These are phyloP conservation scores for Pogona vitticeps DNA, from an alignment of 2,113 vertebrate genomes.

Conservation along the genomic window DNA sequence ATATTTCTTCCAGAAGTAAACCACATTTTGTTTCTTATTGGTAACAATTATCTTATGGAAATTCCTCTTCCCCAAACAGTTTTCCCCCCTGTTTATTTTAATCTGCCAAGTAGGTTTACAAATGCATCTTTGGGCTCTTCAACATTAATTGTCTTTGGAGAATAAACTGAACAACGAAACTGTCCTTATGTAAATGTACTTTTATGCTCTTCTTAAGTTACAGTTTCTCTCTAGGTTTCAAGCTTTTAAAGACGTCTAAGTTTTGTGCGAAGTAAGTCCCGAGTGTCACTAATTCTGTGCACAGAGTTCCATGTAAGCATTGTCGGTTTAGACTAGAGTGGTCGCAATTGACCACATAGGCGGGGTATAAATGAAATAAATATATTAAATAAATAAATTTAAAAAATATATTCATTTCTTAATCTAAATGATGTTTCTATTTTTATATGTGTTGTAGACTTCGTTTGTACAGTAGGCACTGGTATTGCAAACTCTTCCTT, in stretches of 20 bases:
- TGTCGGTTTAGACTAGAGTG: neutral
- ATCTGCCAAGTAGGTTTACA: neutral
- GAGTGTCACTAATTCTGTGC: neutral
- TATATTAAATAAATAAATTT: too few species aligned
- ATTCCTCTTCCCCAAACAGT: neutral
- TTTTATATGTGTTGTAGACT: neutral
- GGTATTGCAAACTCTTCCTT: neutral
- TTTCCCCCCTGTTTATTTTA: neutral
- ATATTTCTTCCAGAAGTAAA: conserved; percentile 50
- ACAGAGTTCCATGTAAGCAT: fast-evolving
- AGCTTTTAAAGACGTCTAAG: fast-evolving
- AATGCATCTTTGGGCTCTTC: neutral
- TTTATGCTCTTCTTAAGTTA: neutral
- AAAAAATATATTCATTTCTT: neutral
- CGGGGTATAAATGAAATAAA: too few species aligned
- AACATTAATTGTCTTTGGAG: fast-evolving
- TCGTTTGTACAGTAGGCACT: neutral
- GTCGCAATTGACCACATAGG: too few species aligned
- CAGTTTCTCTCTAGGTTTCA: neutral
- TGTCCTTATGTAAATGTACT: neutral
- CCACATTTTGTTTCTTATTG: neutral
- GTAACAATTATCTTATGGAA: neutral
- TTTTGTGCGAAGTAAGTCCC: fast-evolving
- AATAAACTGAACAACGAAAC: neutral
- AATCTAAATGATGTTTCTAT: neutral